phyloP scores from a whole-genome alignment of 2,113 vertebrate genomes.

The Megaceryle torquata region DNA sequence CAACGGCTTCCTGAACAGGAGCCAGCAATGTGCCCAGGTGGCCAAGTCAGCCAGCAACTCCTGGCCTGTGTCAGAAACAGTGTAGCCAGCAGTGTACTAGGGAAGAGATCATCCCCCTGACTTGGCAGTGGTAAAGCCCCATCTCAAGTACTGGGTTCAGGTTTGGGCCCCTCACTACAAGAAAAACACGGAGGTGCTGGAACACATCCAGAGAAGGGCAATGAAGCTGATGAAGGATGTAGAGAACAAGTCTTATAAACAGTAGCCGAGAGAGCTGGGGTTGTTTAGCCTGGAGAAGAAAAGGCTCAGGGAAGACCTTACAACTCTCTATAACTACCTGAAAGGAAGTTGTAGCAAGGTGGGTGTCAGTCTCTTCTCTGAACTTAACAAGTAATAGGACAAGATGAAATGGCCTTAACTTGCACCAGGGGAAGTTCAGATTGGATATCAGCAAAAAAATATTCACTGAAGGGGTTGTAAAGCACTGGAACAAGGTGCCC shows the following conservation, averaged over 20 bases:
- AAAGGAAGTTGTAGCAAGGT: background rate
- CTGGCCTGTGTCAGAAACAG: background rate
- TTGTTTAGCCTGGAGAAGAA: background rate
- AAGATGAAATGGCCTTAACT: background rate
- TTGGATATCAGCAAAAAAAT: background rate
- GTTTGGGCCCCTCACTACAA: background rate
- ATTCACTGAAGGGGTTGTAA: background rate
- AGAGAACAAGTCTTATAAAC: background rate
- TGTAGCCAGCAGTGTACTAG: background rate
- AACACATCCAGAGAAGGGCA: background rate
- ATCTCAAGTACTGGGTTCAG: background rate
- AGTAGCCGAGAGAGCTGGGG: background rate
- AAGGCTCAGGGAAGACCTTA: background rate
- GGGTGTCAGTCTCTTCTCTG: background rate
- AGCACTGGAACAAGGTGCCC: background rate
- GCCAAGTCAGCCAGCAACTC: background rate
- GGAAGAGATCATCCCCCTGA: background rate
- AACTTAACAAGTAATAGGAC: background rate
- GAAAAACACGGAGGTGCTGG: background rate
- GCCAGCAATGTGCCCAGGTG: background rate
- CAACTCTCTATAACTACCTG: background rate
- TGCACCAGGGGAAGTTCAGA: background rate
- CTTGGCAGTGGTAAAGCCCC: background rate
- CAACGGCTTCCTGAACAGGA: background rate
- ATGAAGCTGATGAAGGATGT: background rate